Evolutionary conservation across 2,888 invertebrate species (phyloP), one percentile per base, ranked within the genome.

Genomic region (Watsonalla binaria): DNA sequence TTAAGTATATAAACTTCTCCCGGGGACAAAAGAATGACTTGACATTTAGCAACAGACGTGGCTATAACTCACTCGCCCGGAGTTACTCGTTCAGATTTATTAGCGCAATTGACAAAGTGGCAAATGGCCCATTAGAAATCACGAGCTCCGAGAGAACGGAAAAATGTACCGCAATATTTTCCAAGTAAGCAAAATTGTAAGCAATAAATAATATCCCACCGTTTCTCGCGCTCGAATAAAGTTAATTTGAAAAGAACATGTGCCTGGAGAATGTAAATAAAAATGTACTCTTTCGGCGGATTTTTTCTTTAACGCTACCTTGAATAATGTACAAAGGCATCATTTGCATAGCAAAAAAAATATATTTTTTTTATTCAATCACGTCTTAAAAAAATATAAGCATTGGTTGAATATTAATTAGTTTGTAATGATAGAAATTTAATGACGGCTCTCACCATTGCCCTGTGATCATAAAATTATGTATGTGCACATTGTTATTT

Each of bases 91-190:
- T 63, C 83, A 85, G 90, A 91, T 91, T 91, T 91, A 91, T 91
- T 82, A 86, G 72, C 68, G 89, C 90, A 90, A 91, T 91, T 90
- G 91, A 91, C 91, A 90, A 91, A 91, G 89, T 91, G 90, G 91
- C 86, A 90, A 90, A 90, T 91, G 88, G 89, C 63, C 90, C 90
- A 91, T 91, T 90, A 91, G 90, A 90, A 91, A 90, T 91, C 90
- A 90, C 86, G 80, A 86, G 84, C 80, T 82, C 70, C 74, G 68
- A 70, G 77, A 76, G 78, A 66, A 75, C 72, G 76, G 85, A 88
- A 85, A 88, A 89, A 88, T 89, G 84, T 82, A 82, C 80, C 68
- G 79, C 81, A 80, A 88, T 89, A 89, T 88, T 86, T 87, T 74
- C 70, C 76, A 72, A 49, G 84, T 82, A 82, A 81, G 82, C 84